Evolutionary conservation across 1,140 invertebrate genomes (phyloP).

Genomic region (Zaprionus nigranus): DNA sequence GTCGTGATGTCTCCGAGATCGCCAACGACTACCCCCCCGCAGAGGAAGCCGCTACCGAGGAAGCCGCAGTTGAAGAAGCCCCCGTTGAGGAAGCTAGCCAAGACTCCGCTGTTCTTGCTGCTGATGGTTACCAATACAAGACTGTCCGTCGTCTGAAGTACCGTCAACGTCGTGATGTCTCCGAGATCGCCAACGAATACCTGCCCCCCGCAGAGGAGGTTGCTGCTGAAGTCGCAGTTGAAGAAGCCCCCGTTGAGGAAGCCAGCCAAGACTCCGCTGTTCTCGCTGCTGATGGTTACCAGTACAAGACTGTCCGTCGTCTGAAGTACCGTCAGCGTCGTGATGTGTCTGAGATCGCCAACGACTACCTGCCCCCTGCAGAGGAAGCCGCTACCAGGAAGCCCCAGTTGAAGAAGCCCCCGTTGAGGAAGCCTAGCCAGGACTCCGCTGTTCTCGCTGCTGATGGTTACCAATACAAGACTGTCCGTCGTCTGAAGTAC

Average conservation of each 20-base stretch:
- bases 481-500: constrained; percentile 49
- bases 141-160: constrained; percentile 50
- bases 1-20: constrained; percentile 57
- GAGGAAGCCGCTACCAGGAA: constrained; percentile 23
- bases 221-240: constrained; percentile 12
- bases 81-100: constrained; percentile 12
- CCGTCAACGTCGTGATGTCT: constrained; percentile 61
- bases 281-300: constrained; percentile 47
- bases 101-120: constrained; percentile 37
- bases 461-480: constrained; percentile 56
- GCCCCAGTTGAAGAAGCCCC: constrained; percentile 9
- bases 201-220: constrained; percentile 57
- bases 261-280: constrained; percentile 34
- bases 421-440: constrained; percentile 23
- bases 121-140: constrained; percentile 60
- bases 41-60: constrained; percentile 24
- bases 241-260: constrained; percentile 23
- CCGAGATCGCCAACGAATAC: constrained; percentile 61
- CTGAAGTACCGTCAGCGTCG: constrained; percentile 53
- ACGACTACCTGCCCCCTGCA: constrained; percentile 50
- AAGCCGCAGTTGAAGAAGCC: constrained; percentile 20
- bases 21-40: constrained; percentile 48
- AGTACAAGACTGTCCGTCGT: constrained; percentile 53
- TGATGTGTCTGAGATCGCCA: constrained; percentile 56
- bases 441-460: constrained; percentile 39